Evolutionary conservation across 1,140 invertebrate genomes (phyloP), one percentile per base, ranked within the genome.

Genomic region (Manduca sexta): DNA sequence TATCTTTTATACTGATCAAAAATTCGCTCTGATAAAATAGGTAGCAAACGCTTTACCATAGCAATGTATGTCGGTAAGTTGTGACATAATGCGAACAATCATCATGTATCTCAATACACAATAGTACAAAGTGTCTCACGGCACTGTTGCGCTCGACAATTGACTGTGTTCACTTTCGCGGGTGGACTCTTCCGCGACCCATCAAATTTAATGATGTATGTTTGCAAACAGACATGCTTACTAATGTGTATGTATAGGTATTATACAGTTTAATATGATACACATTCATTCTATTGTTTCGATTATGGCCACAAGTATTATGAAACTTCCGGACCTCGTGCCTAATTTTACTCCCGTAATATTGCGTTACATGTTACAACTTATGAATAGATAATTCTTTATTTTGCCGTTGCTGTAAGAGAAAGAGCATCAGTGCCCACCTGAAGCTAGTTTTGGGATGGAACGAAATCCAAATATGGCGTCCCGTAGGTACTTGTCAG

Each of bases 131-230:
- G 58, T 64, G 64, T 77, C 75, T 69, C 75, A 77, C 74, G 72
- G 59, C 56, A 46, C 58, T 54, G 72, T 78, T 69, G 69, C 56
- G 46, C 46, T 55, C 46, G 56, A 53, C 51, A 62, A 70, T 75
- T 69, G 57, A 49, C 59, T 50, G 73, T 75, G 79, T 78, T 77
- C 75, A 75, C 78, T 74, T 75, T 71, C 69, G 49, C 64, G 61
- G 56, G 52, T 51, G 50, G 44, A 49, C 43, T 42, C 56, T 63
- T 58, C 56, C 56, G 55, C 47, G 37, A 52, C 15, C 38, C 16
- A 45, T 54, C 41, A 30, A 16, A 35, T 13, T 45, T 16, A 45
- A 45, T 45, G 11, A 35, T 34, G 31, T 45, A 45, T 52, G 12
- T 34, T n/a, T 26, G 4, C 21, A 26, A 26, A 26, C 21, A 26